A percentile compares a stretch with the other conserved stretches of the same genome.
Evolutionary conservation across 1,140 invertebrate genomes (phyloP).

Genomic region (Drosophila ercepeae): DNA sequence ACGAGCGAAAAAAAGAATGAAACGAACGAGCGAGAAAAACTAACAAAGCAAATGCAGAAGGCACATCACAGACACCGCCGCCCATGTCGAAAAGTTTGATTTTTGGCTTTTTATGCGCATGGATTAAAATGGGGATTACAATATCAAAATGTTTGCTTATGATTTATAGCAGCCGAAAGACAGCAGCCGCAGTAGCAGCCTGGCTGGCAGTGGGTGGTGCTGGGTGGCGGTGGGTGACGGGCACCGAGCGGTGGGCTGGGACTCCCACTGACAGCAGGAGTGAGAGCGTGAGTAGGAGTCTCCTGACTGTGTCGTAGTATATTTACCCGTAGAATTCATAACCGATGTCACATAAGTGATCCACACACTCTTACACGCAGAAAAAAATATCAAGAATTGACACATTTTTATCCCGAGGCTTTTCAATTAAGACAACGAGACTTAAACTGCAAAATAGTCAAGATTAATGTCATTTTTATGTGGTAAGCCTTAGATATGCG

Average conservation of each 20-base stretch:
- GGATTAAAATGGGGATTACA: slow-evolving; percentile 83
- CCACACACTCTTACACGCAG: not conserved
- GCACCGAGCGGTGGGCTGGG: slow-evolving; percentile 12
- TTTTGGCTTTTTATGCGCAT: slow-evolving; percentile 83
- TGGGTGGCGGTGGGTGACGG: slow-evolving; percentile 18
- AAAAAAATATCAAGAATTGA: not conserved
- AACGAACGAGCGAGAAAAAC: slow-evolving; percentile 46
- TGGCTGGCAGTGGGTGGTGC: slow-evolving; percentile 8
- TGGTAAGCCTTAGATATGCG: not conserved
- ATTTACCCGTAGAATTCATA: slow-evolving; percentile 36
- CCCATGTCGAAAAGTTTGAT: slow-evolving; percentile 83
- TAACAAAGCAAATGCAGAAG: slow-evolving; percentile 63
- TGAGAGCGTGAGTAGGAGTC: slow-evolving; percentile 35
- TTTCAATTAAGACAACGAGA: not conserved
- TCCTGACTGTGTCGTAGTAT: slow-evolving; percentile 34
- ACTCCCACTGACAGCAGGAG: slow-evolving; percentile 19
- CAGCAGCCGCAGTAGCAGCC: slow-evolving; percentile 42
- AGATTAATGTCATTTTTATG: not conserved
- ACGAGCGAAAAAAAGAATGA: slow-evolving; percentile 51
- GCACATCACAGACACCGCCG: slow-evolving; percentile 78
- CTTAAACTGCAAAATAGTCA: not conserved
- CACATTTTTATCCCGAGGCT: not conserved
- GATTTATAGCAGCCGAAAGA: slow-evolving; percentile 78
- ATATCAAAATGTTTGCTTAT: slow-evolving; percentile 84
- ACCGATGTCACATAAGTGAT: slow-evolving; percentile 18